Evolutionary conservation across 2,888 invertebrate genomes (phyloP), one percentile per base, ranked within the genome.

Genomic region (Polietes domitor): DNA sequence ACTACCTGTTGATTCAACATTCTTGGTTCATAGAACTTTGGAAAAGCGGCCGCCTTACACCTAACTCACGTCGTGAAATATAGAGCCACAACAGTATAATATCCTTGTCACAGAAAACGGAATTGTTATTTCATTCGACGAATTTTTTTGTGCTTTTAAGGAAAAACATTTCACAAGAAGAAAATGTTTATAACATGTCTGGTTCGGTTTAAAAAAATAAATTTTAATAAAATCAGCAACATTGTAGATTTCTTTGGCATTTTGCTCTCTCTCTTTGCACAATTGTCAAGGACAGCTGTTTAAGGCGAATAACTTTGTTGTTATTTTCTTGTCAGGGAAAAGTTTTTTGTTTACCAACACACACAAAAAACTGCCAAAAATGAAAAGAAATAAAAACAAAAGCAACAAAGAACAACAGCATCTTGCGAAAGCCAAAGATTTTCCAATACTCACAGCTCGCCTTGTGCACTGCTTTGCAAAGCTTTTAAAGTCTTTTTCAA

Each of bases 241-340:
- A 24, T 50, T 2, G n/a, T 55, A 55, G 5, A 50, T 50, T 50
- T 17, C 50, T 24, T 55, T 10, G 55, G 19, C 12, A 6, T 50
- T 55, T 55, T 55, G 21, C 15, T 26, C 6, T 5, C n/a, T 17
- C 1, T 21, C 24, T 53, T 53, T 10, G 5, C 2, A 15, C 26
- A 43, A 41, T 41, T 68, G 65, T 68, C 65, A 68, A 68, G 65
- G 82, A 74, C 82, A 82, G 68, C 70, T 77, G 77, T 50, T 61
- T 41, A 43, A 41, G 15, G 15, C 58, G 12, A 21, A 24, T 12
- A 26, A 24, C 58, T 58, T 58, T 24, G 26, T 47, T 2, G 47
- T 15, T 12, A 2, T 47, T 47, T 47, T 21, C 3, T 53, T 47
- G 47, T 47, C n/a, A 47, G 15, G 2, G 47, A n/a, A 68, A 68